phyloP scores from a whole-genome alignment of 2,888 invertebrate species.

The Phortica magna region DNA sequence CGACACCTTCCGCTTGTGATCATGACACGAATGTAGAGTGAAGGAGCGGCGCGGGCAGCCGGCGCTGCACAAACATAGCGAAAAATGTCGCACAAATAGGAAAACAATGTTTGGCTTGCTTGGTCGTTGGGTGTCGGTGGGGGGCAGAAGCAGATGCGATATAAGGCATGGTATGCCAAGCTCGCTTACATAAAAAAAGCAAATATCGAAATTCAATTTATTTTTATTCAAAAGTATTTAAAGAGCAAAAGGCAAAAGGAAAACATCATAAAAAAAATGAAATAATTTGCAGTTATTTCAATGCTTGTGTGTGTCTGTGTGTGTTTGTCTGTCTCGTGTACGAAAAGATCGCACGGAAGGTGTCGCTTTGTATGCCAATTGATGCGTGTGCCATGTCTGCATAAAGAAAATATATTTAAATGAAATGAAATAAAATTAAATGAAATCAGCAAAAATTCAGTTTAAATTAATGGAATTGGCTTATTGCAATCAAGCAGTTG shows the following conservation, averaged over 20 bases:
- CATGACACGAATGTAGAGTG: conserved; percentile 9
- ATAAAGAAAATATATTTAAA: conserved; percentile 2
- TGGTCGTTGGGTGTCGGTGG: neutral
- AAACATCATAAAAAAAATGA: conserved; percentile 11
- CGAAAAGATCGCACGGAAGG: conserved; percentile 41
- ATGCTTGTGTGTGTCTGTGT: conserved; percentile 29
- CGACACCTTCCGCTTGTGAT: conserved; percentile 57
- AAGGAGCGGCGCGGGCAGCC: neutral
- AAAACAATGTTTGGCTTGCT: neutral
- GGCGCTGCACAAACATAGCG: conserved; percentile 15
- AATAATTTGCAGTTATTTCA: neutral
- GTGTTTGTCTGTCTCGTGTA: neutral
- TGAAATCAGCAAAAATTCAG: conserved; percentile 49
- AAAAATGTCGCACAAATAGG: conserved; percentile 22
- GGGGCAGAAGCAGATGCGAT: neutral
- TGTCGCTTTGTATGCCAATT: conserved; percentile 19
- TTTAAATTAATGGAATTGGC: conserved; percentile 72
- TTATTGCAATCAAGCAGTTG: conserved; percentile 52
- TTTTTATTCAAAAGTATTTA: conserved; percentile 3
- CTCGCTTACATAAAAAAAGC: conserved; percentile 33
- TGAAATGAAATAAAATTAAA: conserved; percentile 6
- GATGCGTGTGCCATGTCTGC: neutral
- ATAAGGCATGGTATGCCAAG: neutral
- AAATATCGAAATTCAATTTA: conserved; percentile 53
- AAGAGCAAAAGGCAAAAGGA: neutral